phyloP scores from a whole-genome alignment of 2,113 vertebrate species.

The Azemiops feae region DNA sequence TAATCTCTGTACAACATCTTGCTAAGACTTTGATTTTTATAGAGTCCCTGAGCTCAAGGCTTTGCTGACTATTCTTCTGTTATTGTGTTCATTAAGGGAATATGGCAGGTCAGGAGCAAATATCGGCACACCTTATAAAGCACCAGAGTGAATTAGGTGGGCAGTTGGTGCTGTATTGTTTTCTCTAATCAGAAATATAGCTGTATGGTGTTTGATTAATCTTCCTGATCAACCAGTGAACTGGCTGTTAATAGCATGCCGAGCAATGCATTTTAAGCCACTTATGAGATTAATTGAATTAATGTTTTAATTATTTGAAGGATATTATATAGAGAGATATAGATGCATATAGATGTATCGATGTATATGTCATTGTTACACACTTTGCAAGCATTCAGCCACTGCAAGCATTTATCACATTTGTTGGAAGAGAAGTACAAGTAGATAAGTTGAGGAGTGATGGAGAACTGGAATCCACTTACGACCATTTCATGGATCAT shows the following conservation, averaged over 20 bases:
- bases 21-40: conserved; percentile 62
- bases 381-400: neutral
- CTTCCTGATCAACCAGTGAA: conserved; percentile 61
- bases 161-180: conserved; percentile 58
- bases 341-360: neutral
- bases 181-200: conserved; percentile 61
- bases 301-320: conserved; percentile 36
- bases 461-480: neutral
- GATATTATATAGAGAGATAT: neutral
- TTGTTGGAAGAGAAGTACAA: neutral
- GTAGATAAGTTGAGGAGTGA: neutral
- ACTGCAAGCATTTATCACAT: neutral
- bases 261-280: conserved; percentile 41
- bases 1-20: conserved; percentile 62
- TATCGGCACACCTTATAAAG: conserved; percentile 58
- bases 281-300: conserved; percentile 47
- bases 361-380: neutral
- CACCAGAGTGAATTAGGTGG: conserved; percentile 61
- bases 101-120: conserved; percentile 56
- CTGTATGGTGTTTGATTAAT: conserved; percentile 56
- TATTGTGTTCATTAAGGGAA: conserved; percentile 68
- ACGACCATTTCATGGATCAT: neutral
- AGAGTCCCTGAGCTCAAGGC: conserved; percentile 59
- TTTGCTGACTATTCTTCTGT: conserved; percentile 56
- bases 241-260: conserved; percentile 55